Base-by-base conservation (phyloP, 2,113 vertebrate genomes). In the Melanerpes aurifrons region DNA sequence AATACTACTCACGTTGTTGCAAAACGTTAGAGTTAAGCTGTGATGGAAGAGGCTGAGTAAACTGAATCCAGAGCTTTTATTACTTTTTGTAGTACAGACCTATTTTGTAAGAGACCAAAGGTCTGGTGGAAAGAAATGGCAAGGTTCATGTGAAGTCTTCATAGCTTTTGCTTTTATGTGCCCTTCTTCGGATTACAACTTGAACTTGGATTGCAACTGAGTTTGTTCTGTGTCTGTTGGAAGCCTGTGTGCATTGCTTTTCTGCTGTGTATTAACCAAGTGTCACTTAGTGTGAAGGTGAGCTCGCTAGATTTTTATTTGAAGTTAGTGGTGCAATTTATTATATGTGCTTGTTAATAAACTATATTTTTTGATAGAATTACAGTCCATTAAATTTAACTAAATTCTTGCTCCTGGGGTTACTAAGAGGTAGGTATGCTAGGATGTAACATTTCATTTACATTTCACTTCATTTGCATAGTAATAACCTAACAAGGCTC, bases 41-140 rank as follows among this genome's bases (percentile, higher is more conserved):
- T 54, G 77, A 69, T 74, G 45, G 94, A 59, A 82, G 95, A 95
- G 70, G 86, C 90, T 71, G 76, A 90, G 82, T 94, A 94, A 95
- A 90, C 94, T 75, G 92, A 91, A 96, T 87, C 79, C 75, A 92
- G 92, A 73, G 82, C 83, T 90, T 92, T 93, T 92, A 89, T 82
- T 92, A 94, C 91, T 77, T 93, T 95, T 96, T 94, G 54, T 91
- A 90, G 82, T 93, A 71, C 89, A 84, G 86, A 72, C 94, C 72
- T 79, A 43, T 94, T 94, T 96, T 95, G 78, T 92, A 89, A 89
- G 84, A 95, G 79, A 85, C 63, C 10, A 20, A 57, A 70, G 93
- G 82, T 86, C 57, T 89, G 87, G 48, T 94, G 73, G 91, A 64
- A 95, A 95, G 94, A 87, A 77, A 87, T 53, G 58, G 78, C 29